Percentiles rank a stretch among this genome's conserved stretches.
phyloP scores from a whole-genome alignment of 2,888 invertebrate genomes.

The Drosophila nigricruria region DNA sequence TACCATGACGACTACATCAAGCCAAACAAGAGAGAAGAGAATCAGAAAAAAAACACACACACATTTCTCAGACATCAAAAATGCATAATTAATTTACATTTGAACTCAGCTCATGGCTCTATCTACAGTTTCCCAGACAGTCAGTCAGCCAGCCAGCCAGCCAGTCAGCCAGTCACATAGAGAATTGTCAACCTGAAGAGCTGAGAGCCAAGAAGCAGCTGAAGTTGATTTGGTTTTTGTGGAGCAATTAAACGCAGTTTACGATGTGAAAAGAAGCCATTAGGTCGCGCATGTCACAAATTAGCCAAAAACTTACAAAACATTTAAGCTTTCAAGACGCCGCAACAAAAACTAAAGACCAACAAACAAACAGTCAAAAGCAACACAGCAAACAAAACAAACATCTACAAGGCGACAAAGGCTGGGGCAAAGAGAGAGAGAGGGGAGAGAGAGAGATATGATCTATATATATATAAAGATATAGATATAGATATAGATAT shows the following conservation, averaged over 20 bases:
- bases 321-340: conserved; percentile 68
- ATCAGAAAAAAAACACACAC: neutral
- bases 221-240: conserved; percentile 22
- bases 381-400: conserved; percentile 10
- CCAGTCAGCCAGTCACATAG: neutral
- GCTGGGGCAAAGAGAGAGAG: neutral
- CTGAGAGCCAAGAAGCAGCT: conserved; percentile 3
- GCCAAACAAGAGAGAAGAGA: conserved; percentile 3
- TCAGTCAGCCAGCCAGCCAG: conserved; percentile 21
- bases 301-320: conserved; percentile 73
- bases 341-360: conserved; percentile 26
- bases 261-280: conserved; percentile 80
- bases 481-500: neutral
- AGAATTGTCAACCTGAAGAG: conserved; percentile 69
- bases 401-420: conserved; percentile 9
- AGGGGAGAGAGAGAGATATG: neutral
- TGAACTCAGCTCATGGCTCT: conserved; percentile 33
- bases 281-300: conserved; percentile 79
- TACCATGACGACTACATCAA: conserved; percentile 64
- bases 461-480: neutral
- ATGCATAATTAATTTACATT: conserved; percentile 71
- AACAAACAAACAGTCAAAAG: conserved; percentile 9
- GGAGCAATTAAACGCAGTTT: conserved; percentile 72
- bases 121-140: conserved; percentile 28
- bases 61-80: conserved; percentile 67